Conservation (phyloP, 2,888 invertebrate genomes). For the Seladonia tumulorum region DNA sequence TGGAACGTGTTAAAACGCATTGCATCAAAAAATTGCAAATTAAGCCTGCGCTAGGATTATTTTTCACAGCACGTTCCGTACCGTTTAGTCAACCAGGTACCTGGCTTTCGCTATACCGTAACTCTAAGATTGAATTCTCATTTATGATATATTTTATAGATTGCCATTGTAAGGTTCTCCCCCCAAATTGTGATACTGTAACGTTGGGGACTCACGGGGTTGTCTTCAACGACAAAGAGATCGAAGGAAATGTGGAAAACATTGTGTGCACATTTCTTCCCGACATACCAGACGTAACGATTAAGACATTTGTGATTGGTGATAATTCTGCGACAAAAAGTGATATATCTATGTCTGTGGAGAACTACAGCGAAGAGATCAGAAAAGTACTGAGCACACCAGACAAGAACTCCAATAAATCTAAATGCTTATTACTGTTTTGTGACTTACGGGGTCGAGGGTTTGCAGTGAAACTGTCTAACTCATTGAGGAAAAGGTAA, state of each 20-base stretch:
- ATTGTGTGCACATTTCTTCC: slow-evolving; percentile 75
- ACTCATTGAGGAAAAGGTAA: slow-evolving; percentile 59
- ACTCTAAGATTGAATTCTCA: background rate
- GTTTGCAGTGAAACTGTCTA: slow-evolving; percentile 42
- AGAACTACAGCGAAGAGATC: slow-evolving; percentile 22
- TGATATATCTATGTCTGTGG: background rate
- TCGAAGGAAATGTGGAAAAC: slow-evolving; percentile 42
- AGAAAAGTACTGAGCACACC: slow-evolving; percentile 4
- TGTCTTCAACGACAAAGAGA: slow-evolving; percentile 67
- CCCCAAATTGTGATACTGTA: slow-evolving; percentile 71
- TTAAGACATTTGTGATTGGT: slow-evolving; percentile 59
- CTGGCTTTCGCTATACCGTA: background rate
- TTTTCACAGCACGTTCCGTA: slow-evolving; percentile 34
- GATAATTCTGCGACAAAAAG: background rate
- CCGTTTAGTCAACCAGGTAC: slow-evolving; percentile 14
- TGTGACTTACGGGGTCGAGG: slow-evolving; percentile 43
- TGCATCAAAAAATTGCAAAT: slow-evolving; percentile 44
- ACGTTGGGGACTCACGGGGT: slow-evolving; percentile 71
- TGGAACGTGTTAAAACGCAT: background rate
- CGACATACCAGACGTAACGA: slow-evolving; percentile 69
- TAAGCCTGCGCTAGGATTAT: slow-evolving; percentile 60
- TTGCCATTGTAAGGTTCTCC: slow-evolving; percentile 72
- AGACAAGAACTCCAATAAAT: slow-evolving; percentile 46
- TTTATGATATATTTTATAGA: slow-evolving; percentile 60
- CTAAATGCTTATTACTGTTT: slow-evolving; percentile 74